Evolutionary conservation across 1,140 invertebrate genomes (phyloP), one percentile per base, ranked within the genome.

Genomic region (Spodoptera frugiperda): DNA sequence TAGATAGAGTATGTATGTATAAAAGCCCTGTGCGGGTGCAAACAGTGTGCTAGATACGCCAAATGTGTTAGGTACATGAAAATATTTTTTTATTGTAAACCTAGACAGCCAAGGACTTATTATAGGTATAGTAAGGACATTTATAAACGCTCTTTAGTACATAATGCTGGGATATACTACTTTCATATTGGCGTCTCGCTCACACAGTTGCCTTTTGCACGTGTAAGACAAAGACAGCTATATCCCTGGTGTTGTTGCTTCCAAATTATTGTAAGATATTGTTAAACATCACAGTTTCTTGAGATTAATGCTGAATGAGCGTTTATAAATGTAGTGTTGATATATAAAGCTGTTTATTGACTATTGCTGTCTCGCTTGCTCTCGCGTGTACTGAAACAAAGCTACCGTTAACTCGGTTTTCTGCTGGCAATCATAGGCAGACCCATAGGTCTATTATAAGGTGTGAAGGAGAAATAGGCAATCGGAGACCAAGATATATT

Each of bases 21-120:
- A 54, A 73, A 46, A 75, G 65, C 54, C 59, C 76, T 81, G 82
- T 49, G 3, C 21, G 72, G 72, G 44, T 54, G 14, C 17, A 54
- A 75, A 46, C 63, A 67, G 86, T 88, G 89, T 91, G 90, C 90
- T 91, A 91, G 90, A 86, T 89, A 89, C 90, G 89, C 90, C 89
- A 91, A 90, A 91, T 87, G 85, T 82, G 67, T 85, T 81, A 67
- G 44, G 63, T 79, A 86, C 78, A 83, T 83, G 72, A 78, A 87
- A 81, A 85, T 86, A 85, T 87, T 65, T 78, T 73, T 72, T 78
- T 72, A 87, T 83, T 84, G 82, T 90, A 86, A 9, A 39, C 33
- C 33, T 87, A 86, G 79, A 76, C 82, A 63, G 82, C 54, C 80
- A 76, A 67, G 59, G 78, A 33, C 44, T 46, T 21, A 5, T 30